phyloP scores from a whole-genome alignment of 2,888 invertebrate species.

The Tromatobia lineatoria region DNA sequence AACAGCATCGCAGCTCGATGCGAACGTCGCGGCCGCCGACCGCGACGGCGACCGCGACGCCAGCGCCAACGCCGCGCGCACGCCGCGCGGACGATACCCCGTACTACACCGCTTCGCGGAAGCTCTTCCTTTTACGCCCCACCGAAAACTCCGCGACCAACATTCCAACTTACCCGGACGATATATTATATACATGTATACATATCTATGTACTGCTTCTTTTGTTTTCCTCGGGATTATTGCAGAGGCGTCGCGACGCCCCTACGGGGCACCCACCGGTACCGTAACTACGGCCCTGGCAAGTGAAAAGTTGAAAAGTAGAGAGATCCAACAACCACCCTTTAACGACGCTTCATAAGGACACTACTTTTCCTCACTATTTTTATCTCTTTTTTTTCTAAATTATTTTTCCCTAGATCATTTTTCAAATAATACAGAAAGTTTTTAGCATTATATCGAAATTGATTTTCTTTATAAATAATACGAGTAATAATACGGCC shows the following conservation, averaged over 20 bases:
- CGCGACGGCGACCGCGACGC: slow-evolving; percentile 47
- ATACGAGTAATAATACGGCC: no score
- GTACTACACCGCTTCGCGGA: slow-evolving; percentile 67
- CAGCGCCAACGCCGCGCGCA: neutral
- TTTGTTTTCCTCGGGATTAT: slow-evolving; percentile 34
- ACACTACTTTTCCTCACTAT: no score
- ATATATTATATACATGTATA: neutral
- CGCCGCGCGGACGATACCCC: slow-evolving; percentile 40
- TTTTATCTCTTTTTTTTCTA: no score
- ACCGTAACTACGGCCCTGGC: neutral
- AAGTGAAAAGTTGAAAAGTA: neutral
- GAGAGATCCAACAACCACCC: neutral
- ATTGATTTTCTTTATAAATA: no score
- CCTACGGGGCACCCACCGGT: neutral
- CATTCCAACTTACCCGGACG: slow-evolving; percentile 14
- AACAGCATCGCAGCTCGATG: slow-evolving; percentile 29
- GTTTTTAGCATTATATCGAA: no score
- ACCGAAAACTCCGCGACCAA: neutral
- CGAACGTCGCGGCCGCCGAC: slow-evolving; percentile 5
- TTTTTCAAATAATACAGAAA: no score
- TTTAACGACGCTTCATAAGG: no score
- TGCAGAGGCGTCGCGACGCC: slow-evolving; percentile 1
- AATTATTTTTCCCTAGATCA: no score
- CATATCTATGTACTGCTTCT: slow-evolving; percentile 7
- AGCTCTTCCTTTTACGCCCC: slow-evolving; percentile 64